A percentile compares a stretch with the other conserved stretches of the same genome.
Evolutionary conservation across 2,113 vertebrate genomes (phyloP).

Genomic region (Pelobates fuscus): DNA sequence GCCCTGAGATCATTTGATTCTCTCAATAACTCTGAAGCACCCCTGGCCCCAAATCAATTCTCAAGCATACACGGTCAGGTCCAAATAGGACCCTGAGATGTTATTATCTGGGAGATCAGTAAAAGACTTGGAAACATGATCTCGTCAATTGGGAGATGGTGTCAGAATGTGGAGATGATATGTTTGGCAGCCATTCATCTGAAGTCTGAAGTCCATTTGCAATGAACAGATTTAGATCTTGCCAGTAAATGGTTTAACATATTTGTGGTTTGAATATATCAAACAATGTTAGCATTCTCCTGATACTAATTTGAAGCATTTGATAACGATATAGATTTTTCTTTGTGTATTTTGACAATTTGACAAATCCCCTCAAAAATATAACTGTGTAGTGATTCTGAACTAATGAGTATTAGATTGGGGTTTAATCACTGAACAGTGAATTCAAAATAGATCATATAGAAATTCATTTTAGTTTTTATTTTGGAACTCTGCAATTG

Average conservation of each 20-base stretch:
- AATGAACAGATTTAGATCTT: constrained; percentile 13
- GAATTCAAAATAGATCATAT: too few species aligned
- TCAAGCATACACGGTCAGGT: constrained; percentile 50
- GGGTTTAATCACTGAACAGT: too few species aligned
- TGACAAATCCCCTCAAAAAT: too few species aligned
- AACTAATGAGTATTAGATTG: too few species aligned
- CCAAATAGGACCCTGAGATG: constrained; percentile 49
- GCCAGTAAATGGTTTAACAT: neutral
- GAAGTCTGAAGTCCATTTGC: neutral
- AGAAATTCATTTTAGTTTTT: too few species aligned
- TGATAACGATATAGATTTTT: too few species aligned
- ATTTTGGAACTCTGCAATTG: too few species aligned
- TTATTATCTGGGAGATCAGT: constrained; percentile 49
- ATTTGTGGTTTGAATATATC: too few species aligned
- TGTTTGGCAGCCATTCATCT: constrained; percentile 34
- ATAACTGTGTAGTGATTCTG: too few species aligned
- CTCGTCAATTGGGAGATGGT: constrained; percentile 39
- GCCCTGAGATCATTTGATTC: constrained; percentile 69
- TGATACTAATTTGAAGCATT: too few species aligned
- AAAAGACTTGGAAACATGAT: constrained; percentile 51
- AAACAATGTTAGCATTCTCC: too few species aligned
- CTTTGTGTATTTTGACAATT: too few species aligned
- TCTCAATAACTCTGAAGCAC: constrained; percentile 45
- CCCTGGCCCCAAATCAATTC: constrained; percentile 46
- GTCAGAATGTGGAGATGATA: constrained; percentile 50